Conservation (phyloP, 2,113 vertebrate species). For the Mus spicilegus region DNA sequence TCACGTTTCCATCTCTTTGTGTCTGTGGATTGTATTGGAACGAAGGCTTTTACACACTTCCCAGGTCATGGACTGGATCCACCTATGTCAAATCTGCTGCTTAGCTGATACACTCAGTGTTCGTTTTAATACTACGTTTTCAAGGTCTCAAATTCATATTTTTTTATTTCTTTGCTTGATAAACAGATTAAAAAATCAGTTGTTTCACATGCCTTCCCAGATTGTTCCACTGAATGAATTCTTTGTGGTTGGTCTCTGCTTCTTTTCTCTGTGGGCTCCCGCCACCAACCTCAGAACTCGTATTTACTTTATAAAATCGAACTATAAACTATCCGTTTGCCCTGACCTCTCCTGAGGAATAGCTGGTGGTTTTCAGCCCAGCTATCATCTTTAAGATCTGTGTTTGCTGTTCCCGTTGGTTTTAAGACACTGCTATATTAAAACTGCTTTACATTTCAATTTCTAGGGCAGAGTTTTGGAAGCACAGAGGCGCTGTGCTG, state of each 20-base stretch:
- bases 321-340: background rate
- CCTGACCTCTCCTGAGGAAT: background rate
- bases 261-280: background rate
- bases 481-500: background rate
- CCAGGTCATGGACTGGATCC: background rate
- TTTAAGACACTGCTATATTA: background rate
- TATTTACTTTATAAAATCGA: constrained; percentile 36
- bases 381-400: constrained; percentile 1
- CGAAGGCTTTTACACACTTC: constrained; percentile 1
- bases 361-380: background rate
- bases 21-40: background rate
- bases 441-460: constrained; percentile 14
- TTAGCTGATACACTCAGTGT: background rate
- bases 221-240: background rate
- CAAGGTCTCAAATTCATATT: background rate
- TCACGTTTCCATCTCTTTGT: background rate
- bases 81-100: background rate
- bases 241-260: background rate
- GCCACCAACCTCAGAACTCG: background rate
- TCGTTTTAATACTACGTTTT: constrained; percentile 8
- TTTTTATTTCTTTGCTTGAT: background rate
- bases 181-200: constrained; percentile 26
- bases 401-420: constrained; percentile 29
- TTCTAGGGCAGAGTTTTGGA: constrained; percentile 1
- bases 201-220: constrained; percentile 22